phyloP scores from a whole-genome alignment of 2,888 invertebrate species.

The Ormyrus nitidulus region DNA sequence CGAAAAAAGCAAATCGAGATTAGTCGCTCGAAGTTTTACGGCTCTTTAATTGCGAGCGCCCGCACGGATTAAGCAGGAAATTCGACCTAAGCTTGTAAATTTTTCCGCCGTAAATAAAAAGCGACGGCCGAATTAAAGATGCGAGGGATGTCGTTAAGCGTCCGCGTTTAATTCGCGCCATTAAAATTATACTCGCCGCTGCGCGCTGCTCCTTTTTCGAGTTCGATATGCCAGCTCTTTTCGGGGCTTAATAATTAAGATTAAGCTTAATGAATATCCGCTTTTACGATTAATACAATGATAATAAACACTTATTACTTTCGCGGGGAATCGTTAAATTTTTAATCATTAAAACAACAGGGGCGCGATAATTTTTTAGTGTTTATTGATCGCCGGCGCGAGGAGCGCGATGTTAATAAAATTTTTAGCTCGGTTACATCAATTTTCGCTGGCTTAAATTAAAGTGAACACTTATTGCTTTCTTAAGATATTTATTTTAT shows the following conservation, averaged over 20 bases:
- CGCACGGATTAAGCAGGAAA: constrained; percentile 71
- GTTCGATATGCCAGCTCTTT: neutral
- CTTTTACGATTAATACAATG: constrained; percentile 15
- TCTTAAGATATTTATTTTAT: neutral
- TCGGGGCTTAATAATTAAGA: constrained; percentile 30
- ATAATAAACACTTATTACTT: constrained; percentile 43
- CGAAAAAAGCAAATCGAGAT: too few relatives aligned
- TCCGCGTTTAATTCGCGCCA: constrained; percentile 23
- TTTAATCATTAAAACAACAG: constrained; percentile 20
- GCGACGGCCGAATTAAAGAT: constrained; percentile 40
- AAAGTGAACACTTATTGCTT: neutral
- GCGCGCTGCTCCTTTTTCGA: neutral
- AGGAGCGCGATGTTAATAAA: too few relatives aligned
- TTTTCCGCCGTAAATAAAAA: constrained; percentile 45
- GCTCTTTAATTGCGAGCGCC: constrained; percentile 68
- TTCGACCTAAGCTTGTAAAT: constrained; percentile 55
- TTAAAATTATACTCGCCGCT: constrained; percentile 7
- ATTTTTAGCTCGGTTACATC: too few relatives aligned
- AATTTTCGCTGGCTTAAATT: too few relatives aligned
- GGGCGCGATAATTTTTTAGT: constrained; percentile 31
- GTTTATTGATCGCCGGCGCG: neutral
- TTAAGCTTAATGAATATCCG: constrained; percentile 30
- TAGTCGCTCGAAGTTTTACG: constrained; percentile 57
- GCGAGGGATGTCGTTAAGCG: constrained; percentile 1
- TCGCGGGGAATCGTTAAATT: constrained; percentile 24